Base-by-base conservation (phyloP, 2,888 invertebrate species). In the Hypena proboscidalis region DNA sequence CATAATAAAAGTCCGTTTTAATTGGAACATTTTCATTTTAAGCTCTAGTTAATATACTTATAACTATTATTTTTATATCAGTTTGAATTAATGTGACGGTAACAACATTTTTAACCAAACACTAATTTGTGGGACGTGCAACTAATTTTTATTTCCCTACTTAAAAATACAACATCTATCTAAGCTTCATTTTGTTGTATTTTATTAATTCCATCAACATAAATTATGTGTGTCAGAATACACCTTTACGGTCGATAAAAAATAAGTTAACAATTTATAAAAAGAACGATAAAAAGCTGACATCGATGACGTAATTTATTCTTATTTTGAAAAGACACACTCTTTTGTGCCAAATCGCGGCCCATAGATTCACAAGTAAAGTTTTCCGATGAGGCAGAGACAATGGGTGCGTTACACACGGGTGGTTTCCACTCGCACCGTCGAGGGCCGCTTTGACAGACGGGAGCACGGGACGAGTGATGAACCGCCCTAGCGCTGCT, bases 321-420 rank as follows among this genome's bases (percentile, higher is more conserved):
- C 34, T 30, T 45, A 29, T 38, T 39, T 39, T 30, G 20, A 34
- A 45, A 34, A 30, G 38, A 43, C 11, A n/a, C n/a, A n/a, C n/a
- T n/a, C n/a, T 26, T 25, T 22, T 21, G 27, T 25, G 34, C 34
- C 29, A 30, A 23, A 38, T 20, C 22, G 27, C 32, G 26, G 22
- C 13, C 83, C 86, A 81, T 83, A 78, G 81, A 88, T 86, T 85
- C n/a, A 88, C 80, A 86, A 85, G 79, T 85, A 80, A 89, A 89
- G 85, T 89, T 89, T 85, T 85, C 83, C 85, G 83, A 87, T 85
- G 86, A 85, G 80, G 85, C 90, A 82, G 80, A 89, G 87, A 89
- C 89, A 89, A 89, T 79, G 82, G 76, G 83, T 80, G 81, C 81
- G 88, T 88, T 87, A 85, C 79, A 79, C 80, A 84, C 80, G 88